A percentile compares a stretch with the other conserved stretches of the same genome.
Evolutionary conservation across 2,113 vertebrate species (phyloP).

Genomic region (Nycticebus coucang): DNA sequence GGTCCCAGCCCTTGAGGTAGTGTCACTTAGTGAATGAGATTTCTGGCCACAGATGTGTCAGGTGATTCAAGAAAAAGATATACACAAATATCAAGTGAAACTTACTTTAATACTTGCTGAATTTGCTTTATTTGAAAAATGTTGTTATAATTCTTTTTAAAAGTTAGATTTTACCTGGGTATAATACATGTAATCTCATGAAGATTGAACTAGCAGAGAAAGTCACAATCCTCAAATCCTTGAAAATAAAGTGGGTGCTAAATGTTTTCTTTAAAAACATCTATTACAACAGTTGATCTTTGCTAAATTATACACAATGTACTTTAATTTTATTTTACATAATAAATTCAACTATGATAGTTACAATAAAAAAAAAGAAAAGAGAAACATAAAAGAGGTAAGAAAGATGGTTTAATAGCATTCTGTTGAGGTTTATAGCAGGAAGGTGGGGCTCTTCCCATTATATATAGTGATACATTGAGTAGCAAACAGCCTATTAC

Average conservation of each 20-base stretch:
- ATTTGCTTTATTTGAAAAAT: conserved; percentile 41
- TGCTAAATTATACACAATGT: conserved; percentile 24
- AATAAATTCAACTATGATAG: conserved; percentile 45
- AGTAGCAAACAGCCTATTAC: neutral
- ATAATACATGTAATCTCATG: neutral
- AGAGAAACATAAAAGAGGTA: neutral
- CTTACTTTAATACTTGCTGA: neutral
- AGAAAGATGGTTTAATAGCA: neutral
- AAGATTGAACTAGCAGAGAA: neutral
- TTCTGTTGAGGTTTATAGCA: neutral
- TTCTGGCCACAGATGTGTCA: neutral
- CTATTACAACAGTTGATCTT: conserved; percentile 23
- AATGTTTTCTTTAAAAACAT: conserved; percentile 34
- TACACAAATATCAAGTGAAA: neutral
- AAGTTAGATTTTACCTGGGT: neutral
- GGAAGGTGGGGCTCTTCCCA: neutral
- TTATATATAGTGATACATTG: neutral
- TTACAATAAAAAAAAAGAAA: neutral
- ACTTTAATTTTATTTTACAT: neutral
- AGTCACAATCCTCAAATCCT: neutral
- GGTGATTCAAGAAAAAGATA: neutral
- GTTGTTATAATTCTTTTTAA: neutral
- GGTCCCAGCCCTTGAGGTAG: neutral
- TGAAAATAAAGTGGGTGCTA: conserved; percentile 22
- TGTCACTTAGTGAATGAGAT: neutral